Evolutionary conservation across 1,140 invertebrate genomes (phyloP), one percentile per base, ranked within the genome.

Genomic region (Thaumatotibia leucotreta): DNA sequence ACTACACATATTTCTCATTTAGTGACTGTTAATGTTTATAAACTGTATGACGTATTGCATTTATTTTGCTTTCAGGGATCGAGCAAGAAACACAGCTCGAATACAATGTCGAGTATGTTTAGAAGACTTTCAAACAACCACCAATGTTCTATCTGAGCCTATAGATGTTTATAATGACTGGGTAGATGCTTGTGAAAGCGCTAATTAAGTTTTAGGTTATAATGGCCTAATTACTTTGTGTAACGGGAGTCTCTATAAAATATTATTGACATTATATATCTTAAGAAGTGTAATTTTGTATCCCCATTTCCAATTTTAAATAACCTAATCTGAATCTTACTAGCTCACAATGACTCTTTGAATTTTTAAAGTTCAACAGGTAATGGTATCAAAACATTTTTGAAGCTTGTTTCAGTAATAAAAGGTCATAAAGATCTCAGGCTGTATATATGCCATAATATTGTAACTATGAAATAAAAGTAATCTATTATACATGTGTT

Each of bases 121-220:
- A 71, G 99, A 99, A 92, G 97, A 98, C 88, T 99, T 97, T 92
- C 98, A 99, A 91, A 98, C 98, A 3, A 95, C 95, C 23, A 99
- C 99, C 72, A 99, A 99, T 92, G 96, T 98, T 85, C 92, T 99
- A 64, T 99, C 98, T 9, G 98, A 99, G 91, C 95, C 98, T 50
- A 95, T 99, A 67, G 99, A 99, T 94, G 98, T 99, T 20, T 99
- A 99, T 86, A 99, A 99, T 92, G 98, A 99, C 88, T 99, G 99
- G 99, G 99, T 99, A 64, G 99, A 99, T 93, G 98, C 98, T 0
- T 99, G 98, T 93, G 99, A 91, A 80, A 88, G 77, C 50, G 88
- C 88, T 58, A 89, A 91, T 78, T 91, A 87, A 66, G 14, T 66
- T 63, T 70, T 62, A 64, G 63, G 45, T 65, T 72, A 77, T 72